Evolutionary conservation across 2,113 vertebrate species (phyloP), one percentile per base, ranked within the genome.

Genomic region (Rhea pennata): DNA sequence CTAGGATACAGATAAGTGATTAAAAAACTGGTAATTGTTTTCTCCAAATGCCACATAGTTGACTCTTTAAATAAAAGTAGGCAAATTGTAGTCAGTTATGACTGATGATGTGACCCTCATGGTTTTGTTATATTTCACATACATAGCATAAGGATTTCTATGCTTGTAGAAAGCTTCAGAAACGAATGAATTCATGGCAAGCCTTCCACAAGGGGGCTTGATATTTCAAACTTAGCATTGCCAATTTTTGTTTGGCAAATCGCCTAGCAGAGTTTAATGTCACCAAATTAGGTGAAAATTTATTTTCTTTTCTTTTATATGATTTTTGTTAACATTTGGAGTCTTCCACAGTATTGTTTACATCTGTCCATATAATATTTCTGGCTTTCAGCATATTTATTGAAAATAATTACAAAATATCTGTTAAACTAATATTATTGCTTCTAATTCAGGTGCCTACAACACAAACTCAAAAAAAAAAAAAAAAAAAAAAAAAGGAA

Each of bases 171-270:
- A 84, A 17, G 8, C 53, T 46, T 74, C 73, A 84, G 61, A 90
- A 95, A 82, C 39, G 78, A 44, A 70, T 44, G 90, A 81, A n/a
- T 39, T 82, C 36, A 53, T 33, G 77, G 59, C 59, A 84, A 67
- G 67, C 62, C 84, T 95, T 96, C 95, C 93, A 97, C 90, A 79
- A 96, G 93, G 77, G 93, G 92, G 95, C 95, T 97, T 96, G 92
- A 69, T 84, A 77, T 84, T 96, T 96, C 92, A 93, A 77, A 92
- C 24, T 89, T 74, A 91, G 62, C 27, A 87, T 89, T 91, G 79
- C 56, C 78, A 61, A 6, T 61, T 92, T 75, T 54, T 67, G 54
- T 44, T 92, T 90, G 88, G 91, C 65, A 78, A 16, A 21, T 70
- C 53, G 67, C 85, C 86, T 89, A 84, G 71, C n/a, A 89, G 87